Conservation (phyloP, 2,888 invertebrate genomes). For the Anorthoa munda region DNA sequence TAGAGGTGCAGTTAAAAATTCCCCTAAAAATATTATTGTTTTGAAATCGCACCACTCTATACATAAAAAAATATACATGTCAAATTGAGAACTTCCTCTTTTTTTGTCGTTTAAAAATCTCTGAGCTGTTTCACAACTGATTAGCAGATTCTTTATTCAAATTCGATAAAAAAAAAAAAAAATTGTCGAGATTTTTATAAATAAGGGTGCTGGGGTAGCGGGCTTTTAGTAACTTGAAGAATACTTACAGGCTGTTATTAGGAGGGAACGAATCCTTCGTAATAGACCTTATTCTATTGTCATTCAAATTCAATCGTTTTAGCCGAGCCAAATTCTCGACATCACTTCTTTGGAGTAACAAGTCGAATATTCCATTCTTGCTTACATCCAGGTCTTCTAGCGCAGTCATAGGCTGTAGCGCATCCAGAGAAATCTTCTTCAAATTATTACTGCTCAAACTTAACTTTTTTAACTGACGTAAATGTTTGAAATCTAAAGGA, state of each 20-base stretch:
- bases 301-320: conserved; percentile 86
- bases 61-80: no score
- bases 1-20: no score
- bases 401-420: conserved; percentile 80
- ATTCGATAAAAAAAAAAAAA: no score
- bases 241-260: conserved; percentile 85
- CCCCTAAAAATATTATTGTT: no score
- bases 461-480: conserved; percentile 81
- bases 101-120: no score
- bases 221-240: background rate
- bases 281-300: conserved; percentile 87
- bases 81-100: no score
- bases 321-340: conserved; percentile 77
- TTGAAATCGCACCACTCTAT: no score
- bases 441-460: conserved; percentile 88
- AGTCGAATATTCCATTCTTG: conserved; percentile 84
- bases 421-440: conserved; percentile 81
- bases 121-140: no score
- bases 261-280: conserved; percentile 83
- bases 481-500: conserved; percentile 81
- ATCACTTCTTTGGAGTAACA: conserved; percentile 80
- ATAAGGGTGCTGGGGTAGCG: no score
- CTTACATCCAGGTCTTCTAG: conserved; percentile 88
- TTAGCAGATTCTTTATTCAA: no score
- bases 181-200: no score